Base-by-base conservation (phyloP, 2,113 vertebrate genomes). In the Antechinus flavipes region DNA sequence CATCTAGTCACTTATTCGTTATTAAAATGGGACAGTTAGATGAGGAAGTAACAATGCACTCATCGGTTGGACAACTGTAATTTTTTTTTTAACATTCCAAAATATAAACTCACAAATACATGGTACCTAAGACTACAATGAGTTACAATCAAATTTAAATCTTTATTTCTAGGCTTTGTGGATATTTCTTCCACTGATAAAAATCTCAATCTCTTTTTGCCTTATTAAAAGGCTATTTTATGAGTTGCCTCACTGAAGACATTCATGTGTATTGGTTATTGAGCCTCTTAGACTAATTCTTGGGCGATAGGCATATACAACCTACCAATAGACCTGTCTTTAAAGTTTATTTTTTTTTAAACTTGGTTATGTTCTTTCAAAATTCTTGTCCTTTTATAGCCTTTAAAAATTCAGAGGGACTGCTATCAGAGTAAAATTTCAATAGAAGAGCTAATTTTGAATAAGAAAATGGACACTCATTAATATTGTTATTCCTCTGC, bases 81-180 rank as follows among this genome's bases (percentile, higher is more conserved):
- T 53, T 96, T 92, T 55, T 92, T 55, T 47, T 84, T 84, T 84
- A n/a, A 91, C 12, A 50, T 93, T 90, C 47, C 96, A 96, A 84
- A 50, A 96, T 94, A 23, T 5, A 95, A 90, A 97, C 93, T 76
- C 27, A 3, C 90, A 94, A 84, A 93, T n/a, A 56, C 54, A 93
- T 92, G 96, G 55, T 89, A 92, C 35, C 91, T 91, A 96, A 93
- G 30, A 47, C 46, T 24, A 1, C n/a, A 91, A 27, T 0, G 2
- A 91, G 91, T 95, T 93, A 92, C n/a, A 89, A 92, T 2, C 26
- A 24, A 92, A 91, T 84, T 84, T 84, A 84, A 84, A 42, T 35
- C 6, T 22, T 84, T 84, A n/a, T 42, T 23, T 84, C 68, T 84
- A 42, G 68, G 42, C 42, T 84, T 8, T 84, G 35, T 42, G n/a